Base-by-base conservation (phyloP, 2,888 invertebrate genomes). In the Blastobasis adustella region DNA sequence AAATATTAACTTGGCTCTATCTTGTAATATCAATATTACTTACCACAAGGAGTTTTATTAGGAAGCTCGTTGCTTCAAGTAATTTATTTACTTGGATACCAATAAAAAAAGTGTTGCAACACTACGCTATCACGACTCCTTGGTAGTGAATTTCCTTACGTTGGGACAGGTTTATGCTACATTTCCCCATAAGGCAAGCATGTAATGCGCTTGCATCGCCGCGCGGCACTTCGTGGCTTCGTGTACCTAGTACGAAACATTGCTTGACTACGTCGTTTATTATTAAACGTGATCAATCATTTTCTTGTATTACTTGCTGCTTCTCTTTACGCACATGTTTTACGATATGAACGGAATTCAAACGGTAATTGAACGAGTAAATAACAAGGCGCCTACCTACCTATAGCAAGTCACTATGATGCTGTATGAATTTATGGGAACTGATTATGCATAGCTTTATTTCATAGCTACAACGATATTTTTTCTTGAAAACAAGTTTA, bases 181-280 rank as follows among this genome's bases (percentile, higher is more conserved):
- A 76, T 81, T 79, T 77, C 82, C 78, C 73, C 74, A 57, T 82
- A 81, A 59, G 79, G 77, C 54, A 65, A 58, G 66, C 63, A 60
- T 69, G 38, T 41, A 69, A 60, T 60, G 64, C 63, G 61, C 71
- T 68, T 68, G 65, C 68, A 69, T 71, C 67, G 68, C 68, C 66
- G 58, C 59, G 63, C 63, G 9, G 39, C 40, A 23, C 23, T 23
- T 40, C 42, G 44, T 39, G 23, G 46, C 5, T 47, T 60, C 64
- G 60, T 59, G 58, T 60, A 57, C 23, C 23, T 23, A 23, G 23
- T 23, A 23, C 23, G 23, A 23, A 23, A 23, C 23, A 23, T 23
- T 23, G 23, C 23, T 23, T 23, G 23, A 23, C 23, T 23, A 23
- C 57, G 64, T 60, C 57, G 57, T 45, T 48, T 47, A 53, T 54